These are phyloP conservation scores for Amaurobius ferox DNA, from an alignment of 2,888 invertebrate species.

Conservation along the genomic window DNA sequence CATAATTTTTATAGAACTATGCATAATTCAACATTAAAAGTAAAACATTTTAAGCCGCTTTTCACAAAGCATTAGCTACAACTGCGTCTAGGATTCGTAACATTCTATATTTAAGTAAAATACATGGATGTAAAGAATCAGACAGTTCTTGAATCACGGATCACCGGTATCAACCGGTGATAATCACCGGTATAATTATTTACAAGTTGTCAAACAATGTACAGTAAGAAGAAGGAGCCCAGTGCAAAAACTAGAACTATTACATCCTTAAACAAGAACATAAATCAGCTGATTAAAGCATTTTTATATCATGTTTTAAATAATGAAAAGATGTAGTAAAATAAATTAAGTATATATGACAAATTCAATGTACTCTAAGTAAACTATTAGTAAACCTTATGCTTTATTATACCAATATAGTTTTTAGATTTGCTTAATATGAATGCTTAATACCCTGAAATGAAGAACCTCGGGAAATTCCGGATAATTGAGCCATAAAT, in stretches of 20 bases:
- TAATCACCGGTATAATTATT: not conserved
- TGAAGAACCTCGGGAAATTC: no score
- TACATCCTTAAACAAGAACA: no score
- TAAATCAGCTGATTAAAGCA: no score
- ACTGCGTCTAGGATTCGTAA: not conserved
- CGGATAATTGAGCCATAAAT: no score
- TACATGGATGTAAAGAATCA: not conserved
- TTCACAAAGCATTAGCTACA: not conserved
- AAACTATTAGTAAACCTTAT: no score
- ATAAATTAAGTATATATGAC: no score
- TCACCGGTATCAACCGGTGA: constrained; percentile 13
- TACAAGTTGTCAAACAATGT: not conserved
- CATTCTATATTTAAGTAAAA: not conserved
- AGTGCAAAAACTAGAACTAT: not conserved
- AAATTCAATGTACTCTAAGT: no score
- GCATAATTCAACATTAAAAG: not conserved
- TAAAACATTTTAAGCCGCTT: not conserved
- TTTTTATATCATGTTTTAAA: no score
- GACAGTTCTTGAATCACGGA: not conserved
- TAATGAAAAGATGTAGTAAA: no score
- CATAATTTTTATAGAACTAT: not conserved
- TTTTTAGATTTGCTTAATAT: no score
- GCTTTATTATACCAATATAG: no score
- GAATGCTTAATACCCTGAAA: no score
- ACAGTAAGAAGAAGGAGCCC: not conserved